Percentiles rank a stretch among this genome's conserved stretches.
Conservation (phyloP, 2,113 vertebrate species). For the Cynoglossus semilaevis region DNA sequence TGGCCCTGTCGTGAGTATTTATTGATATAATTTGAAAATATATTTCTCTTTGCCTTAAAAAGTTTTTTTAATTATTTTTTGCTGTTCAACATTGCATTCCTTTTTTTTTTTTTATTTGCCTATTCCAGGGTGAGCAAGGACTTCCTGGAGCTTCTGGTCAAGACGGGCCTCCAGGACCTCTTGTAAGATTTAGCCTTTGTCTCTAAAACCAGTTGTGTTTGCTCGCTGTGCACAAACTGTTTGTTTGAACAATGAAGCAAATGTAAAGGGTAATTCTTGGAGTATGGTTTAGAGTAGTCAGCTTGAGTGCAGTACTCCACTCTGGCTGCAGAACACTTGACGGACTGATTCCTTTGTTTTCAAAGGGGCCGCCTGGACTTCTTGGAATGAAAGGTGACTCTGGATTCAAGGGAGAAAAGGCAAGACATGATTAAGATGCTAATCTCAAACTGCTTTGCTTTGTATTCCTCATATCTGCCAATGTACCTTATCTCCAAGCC, state of each 20-base stretch:
- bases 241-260: no score
- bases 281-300: neutral
- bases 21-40: neutral
- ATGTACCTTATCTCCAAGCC: conserved; percentile 45
- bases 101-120: conserved; percentile 9
- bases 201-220: neutral
- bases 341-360: conserved; percentile 23
- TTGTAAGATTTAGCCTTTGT: conserved; percentile 75
- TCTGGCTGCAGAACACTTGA: conserved; percentile 19
- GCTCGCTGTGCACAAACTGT: no score
- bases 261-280: neutral
- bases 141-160: conserved; percentile 89
- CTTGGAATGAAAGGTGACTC: conserved; percentile 95
- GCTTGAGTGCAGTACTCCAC: conserved; percentile 1
- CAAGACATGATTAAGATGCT: conserved; percentile 66
- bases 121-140: conserved; percentile 92
- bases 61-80: no score
- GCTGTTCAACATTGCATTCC: no score
- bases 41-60: no score
- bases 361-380: conserved; percentile 92
- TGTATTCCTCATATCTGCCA: conserved; percentile 50
- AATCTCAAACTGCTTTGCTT: conserved; percentile 60
- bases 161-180: conserved; percentile 91
- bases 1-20: conserved; percentile 85
- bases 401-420: conserved; percentile 96